Evolutionary conservation across 1,140 invertebrate genomes (phyloP), one percentile per base, ranked within the genome.

Genomic region (Zeugodacus cucurbitae): DNA sequence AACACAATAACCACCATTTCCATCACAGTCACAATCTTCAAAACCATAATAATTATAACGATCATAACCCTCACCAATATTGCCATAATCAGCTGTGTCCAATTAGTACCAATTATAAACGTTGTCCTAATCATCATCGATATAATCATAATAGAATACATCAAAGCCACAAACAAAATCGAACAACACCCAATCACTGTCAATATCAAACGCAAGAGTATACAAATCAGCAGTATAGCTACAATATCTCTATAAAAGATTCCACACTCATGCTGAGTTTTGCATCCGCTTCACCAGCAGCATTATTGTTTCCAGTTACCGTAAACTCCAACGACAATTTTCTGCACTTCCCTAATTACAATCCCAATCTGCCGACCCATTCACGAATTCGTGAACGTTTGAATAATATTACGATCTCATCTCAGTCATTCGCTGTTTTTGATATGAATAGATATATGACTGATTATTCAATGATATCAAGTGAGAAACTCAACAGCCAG

Each of bases 11-110:
- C 32, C 88, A 88, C 88, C 88, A 89, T 85, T 22, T 87, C 67
- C 88, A 89, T 54, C 85, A 88, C 26, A 14, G 87, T 34, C 85
- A 91, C 89, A 88, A 92, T 44, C 89, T 87, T 17, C 32, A 67
- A 29, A 54, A 87, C 48, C 89, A 88, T 86, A 88, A 48, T 48
- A 44, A 88, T 87, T 67, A 57, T 34, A 85, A 90, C 86, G 88
- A 88, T 89, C 87, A 85, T 82, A 88, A 87, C 70, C 37, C 58
- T 26, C 48, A 86, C 57, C 48, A 29, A 88, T 41, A 54, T 54
- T 54, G 48, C 26, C 88, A 86, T 57, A 88, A 88, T 78, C 62
- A 54, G 48, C 48, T 54, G 10, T 78, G 70, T 87, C 90, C 82
- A 34, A 67, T 87, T 88, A 90, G 88, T 89, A 87, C 8, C 37